Evolutionary conservation across 2,888 invertebrate species (phyloP), one percentile per base, ranked within the genome.

Genomic region (Lordiphosa andalusiaca): DNA sequence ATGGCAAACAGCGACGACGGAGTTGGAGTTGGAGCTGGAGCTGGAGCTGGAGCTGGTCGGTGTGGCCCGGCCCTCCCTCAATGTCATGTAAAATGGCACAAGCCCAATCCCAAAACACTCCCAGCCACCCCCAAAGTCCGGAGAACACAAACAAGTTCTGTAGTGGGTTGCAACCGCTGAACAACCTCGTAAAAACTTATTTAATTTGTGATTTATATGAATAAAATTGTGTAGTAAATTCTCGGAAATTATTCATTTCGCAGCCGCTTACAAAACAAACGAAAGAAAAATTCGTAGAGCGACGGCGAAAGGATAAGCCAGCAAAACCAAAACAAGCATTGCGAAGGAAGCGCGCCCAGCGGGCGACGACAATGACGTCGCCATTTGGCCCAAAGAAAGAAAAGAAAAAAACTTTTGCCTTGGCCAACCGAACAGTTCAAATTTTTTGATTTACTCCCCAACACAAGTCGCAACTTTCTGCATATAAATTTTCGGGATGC

Each of bases 191-290:
- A 78, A 78, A 78, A 78, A 78, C 78, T 78, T 78, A 78, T 78
- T 78, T 78, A 78, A 78, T 78, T 78, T 78, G 78, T 78, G 78
- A 78, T 78, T 78, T 78, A 78, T 78, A 83, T 78, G 78, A 78
- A 78, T 78, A 78, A 83, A 78, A 83, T 74, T 85, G 69, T 75
- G 70, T 73, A 80, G 84, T 80, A 85, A 83, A 85, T 83, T 85
- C 75, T 44, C 69, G 46, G 70, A 81, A 83, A 83, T 83, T 83
- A 83, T 83, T 85, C 85, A 83, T 85, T 85, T 83, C 67, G 66
- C 65, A 73, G 65, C 67, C 53, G 44, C 44, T 23, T 23, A 36
- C 41, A 19, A 19, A 48, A 47, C 30, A 40, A 40, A 12, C 16
- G 41, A 21, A 38, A 30, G 38, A 49, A 44, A 44, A 44, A 49